Conservation (phyloP, 2,888 invertebrate genomes). For the Amphipoea oculea region DNA sequence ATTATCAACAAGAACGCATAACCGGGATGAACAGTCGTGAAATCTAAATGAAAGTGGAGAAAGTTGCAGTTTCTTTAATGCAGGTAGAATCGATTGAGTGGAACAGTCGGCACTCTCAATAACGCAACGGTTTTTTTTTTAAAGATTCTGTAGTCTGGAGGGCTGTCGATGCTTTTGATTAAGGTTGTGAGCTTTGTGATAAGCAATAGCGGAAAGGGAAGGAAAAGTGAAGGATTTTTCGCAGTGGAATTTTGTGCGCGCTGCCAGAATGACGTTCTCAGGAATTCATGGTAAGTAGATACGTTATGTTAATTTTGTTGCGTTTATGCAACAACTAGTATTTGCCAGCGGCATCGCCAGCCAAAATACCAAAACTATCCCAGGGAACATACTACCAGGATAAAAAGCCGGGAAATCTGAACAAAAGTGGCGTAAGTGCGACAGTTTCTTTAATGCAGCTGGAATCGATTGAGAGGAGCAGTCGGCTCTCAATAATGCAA, state of each 20-base stretch:
- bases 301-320: too few relatives aligned
- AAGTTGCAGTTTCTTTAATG: constrained; percentile 56
- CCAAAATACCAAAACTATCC: too few relatives aligned
- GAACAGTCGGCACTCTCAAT: constrained; percentile 72
- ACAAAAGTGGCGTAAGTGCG: not conserved
- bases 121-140: constrained; percentile 70
- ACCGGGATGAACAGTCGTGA: too few relatives aligned
- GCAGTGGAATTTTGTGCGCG: too few relatives aligned
- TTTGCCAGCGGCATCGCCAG: too few relatives aligned
- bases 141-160: constrained; percentile 73
- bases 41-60: not conserved
- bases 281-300: too few relatives aligned
- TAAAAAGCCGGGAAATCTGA: too few relatives aligned
- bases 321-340: too few relatives aligned
- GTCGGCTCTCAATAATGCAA: constrained; percentile 71
- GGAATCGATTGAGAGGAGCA: constrained; percentile 72
- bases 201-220: not conserved
- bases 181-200: constrained; percentile 38
- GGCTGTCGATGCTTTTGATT: constrained; percentile 68
- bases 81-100: constrained; percentile 72
- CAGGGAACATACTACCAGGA: too few relatives aligned
- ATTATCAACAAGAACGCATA: not conserved
- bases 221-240: not conserved
- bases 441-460: constrained; percentile 61
- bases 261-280: too few relatives aligned